Base-by-base conservation (phyloP, 2,888 invertebrate genomes). In the Leucophora obtusa region DNA sequence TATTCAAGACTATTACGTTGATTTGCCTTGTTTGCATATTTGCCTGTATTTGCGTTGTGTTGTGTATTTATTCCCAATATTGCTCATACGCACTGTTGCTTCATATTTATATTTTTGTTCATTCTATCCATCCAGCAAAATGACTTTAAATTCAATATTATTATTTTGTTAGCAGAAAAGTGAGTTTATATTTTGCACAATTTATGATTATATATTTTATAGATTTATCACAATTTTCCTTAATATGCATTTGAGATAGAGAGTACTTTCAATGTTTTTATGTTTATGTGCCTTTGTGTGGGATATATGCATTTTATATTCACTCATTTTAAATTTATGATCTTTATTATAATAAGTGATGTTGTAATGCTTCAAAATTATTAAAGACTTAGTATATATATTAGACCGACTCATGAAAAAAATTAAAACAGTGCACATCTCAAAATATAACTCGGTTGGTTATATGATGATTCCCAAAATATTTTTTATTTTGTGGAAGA, bases 41-140 rank as follows among this genome's bases (percentile, higher is more conserved):
- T 35, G 35, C 10, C 5, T 35, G 35, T 35, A 14, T 43, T 10
- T 14, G 2, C 43, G n/a, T n/a, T n/a, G n/a, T 14, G 43, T 14
- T 43, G 14, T 43, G 43, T 11, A 10, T 1, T 43, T n/a, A n/a
- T n/a, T n/a, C n/a, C n/a, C n/a, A n/a, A 38, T 15, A n/a, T 21
- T 54, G 35, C 65, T 66, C 65, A 66, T 54, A 66, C 65, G 65
- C 53, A 54, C 38, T 21, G 38, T 18, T 24, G 38, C 21, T 63
- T n/a, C n/a, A n/a, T n/a, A n/a, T 17, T 4, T 0, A 17, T 50
- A 17, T 5, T 33, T 5, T 24, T n/a, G 24, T 4, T 62, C n/a
- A 21, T 28, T 28, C 1, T 7, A 28, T 62, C 7, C 47, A 43
- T 47, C 24, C 47, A 47, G n/a, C 47, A 38, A 38, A 15, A 43